phyloP scores from a whole-genome alignment of 2,797 vertebrate species.

The Phoebastria nigripes region DNA sequence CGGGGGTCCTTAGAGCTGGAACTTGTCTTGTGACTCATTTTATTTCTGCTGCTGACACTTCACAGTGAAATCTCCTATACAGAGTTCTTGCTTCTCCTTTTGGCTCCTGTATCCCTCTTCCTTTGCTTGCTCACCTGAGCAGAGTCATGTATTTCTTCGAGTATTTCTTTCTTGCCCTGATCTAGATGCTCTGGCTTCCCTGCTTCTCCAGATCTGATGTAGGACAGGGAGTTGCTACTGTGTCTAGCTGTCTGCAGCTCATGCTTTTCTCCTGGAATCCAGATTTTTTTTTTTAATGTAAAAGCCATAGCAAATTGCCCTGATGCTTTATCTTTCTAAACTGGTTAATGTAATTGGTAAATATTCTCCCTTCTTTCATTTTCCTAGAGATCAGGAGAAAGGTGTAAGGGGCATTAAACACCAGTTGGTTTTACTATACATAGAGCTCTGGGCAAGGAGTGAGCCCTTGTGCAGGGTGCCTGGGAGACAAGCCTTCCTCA shows the following conservation, averaged over 20 bases:
- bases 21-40: constrained; percentile 65
- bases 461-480: not conserved
- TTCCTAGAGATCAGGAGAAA: not conserved
- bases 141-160: not conserved
- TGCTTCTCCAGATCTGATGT: constrained; percentile 6
- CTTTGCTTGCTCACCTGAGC: not conserved
- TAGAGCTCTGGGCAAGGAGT: not conserved
- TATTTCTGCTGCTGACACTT: constrained; percentile 24
- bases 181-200: not conserved
- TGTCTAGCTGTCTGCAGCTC: not conserved
- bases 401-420: not conserved
- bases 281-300: not conserved
- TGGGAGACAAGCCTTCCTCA: not conserved
- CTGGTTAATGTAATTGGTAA: not conserved
- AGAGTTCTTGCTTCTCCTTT: constrained; percentile 21
- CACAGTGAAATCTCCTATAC: not conserved
- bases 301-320: not conserved
- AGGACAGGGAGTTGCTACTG: not conserved
- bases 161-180: not conserved
- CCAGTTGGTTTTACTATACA: not conserved
- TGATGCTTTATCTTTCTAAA: constrained; percentile 13
- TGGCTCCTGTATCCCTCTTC: constrained; percentile 20
- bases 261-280: not conserved
- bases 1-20: not conserved
- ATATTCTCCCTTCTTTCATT: not conserved